These are phyloP conservation scores for Lithobates sylvaticus DNA, from an alignment of 2,797 vertebrate genomes.

Conservation along the genomic window DNA sequence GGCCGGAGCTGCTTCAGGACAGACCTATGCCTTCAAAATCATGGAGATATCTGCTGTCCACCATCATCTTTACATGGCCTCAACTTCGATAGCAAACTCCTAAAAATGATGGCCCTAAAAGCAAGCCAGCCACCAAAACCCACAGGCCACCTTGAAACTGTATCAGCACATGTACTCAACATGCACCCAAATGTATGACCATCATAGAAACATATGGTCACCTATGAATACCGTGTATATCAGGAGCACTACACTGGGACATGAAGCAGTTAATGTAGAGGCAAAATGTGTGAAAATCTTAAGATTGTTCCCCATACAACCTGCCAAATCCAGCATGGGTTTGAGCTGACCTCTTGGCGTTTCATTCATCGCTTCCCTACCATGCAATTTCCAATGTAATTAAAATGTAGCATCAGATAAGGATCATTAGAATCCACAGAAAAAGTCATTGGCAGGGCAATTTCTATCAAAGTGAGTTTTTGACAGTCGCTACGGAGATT, in stretches of 20 bases:
- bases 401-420: slow-evolving; percentile 63
- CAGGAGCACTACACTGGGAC: too few relatives aligned
- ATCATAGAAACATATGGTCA: background rate
- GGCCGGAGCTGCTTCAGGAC: too few relatives aligned
- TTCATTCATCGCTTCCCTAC: slow-evolving; percentile 59
- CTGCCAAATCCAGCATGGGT: slow-evolving; percentile 45
- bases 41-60: too few relatives aligned
- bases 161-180: too few relatives aligned
- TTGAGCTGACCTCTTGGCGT: slow-evolving; percentile 58
- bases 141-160: too few relatives aligned
- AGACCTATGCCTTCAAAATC: too few relatives aligned
- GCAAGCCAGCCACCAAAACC: too few relatives aligned
- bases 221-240: background rate
- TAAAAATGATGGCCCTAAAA: too few relatives aligned
- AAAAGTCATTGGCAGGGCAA: slow-evolving; percentile 62
- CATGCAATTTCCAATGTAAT: slow-evolving; percentile 63
- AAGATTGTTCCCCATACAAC: slow-evolving; percentile 21
- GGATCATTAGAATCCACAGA: slow-evolving; percentile 62
- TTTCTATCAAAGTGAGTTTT: slow-evolving; percentile 62
- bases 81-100: too few relatives aligned
- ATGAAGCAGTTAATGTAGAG: slow-evolving; percentile 38
- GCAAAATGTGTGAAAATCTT: slow-evolving; percentile 29
- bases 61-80: too few relatives aligned
- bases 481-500: slow-evolving; percentile 46
- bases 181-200: too few relatives aligned